Base-by-base conservation (phyloP, 2,797 vertebrate genomes). In the Poeciliopsis paucimaculata region DNA sequence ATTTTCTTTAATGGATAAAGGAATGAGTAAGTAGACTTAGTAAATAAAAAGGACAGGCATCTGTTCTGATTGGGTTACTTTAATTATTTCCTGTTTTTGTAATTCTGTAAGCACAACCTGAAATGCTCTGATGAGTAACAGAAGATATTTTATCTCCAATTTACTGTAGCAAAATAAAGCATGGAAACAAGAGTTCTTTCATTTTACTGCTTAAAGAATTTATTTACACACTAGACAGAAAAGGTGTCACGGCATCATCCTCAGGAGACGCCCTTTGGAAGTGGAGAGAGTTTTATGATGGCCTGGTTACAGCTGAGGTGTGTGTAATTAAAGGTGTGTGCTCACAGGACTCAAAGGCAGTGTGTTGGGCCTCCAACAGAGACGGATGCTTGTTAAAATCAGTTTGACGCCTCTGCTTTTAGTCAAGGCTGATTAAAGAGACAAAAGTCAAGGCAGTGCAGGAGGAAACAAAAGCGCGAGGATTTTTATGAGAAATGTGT, bases 261-360 rank as follows among this genome's bases (percentile, higher is more conserved):
- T 80, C 77, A 82, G 78, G 80, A 89, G 81, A 86, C 75, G 3
- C 1, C 34, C 73, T 46, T 46, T n/a, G 72, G 45, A 31, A n/a
- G 79, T 73, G 74, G 79, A 28, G 80, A 28, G 64, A 45, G 79
- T 80, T 90, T 89, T 88, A 87, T 74, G 77, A 75, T 64, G 55
- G 81, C 79, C 73, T 74, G 82, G 83, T 78, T 87, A 36, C 75
- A 62, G 76, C 49, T 13, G 80, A 87, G 73, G 46, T 72, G 79
- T 77, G 74, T 87, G 81, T 85, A 88, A 89, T 87, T 88, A 83
- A 86, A 83, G 68, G 64, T 73, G 80, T 82, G 74, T 89, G 85
- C 87, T 89, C 82, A 89, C 76, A 90, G 23, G 77, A 55, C 77
- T 82, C n/a, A 72, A 64, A 57, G 47, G 77, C 36, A 82, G 46